phyloP scores from a whole-genome alignment of 1,140 invertebrate species.

The Galleria mellonella region DNA sequence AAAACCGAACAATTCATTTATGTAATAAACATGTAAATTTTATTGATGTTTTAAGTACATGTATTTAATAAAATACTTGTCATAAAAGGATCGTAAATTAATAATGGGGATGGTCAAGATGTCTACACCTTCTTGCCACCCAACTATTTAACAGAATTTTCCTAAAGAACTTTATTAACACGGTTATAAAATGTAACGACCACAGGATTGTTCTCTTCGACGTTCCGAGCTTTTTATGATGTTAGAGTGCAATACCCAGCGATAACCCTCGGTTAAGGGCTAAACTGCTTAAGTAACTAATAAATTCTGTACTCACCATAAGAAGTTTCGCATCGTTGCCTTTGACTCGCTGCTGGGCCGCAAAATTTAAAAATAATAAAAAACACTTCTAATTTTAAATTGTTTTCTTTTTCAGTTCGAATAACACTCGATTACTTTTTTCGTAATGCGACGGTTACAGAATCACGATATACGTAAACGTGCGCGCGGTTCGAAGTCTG shows the following conservation, averaged over 20 bases:
- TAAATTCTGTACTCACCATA: conserved; percentile 36
- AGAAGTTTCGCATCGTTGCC: conserved; percentile 51
- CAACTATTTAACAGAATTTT: neutral
- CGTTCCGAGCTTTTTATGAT: conserved; percentile 6
- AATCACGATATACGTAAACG: conserved; percentile 18
- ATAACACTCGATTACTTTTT: conserved; percentile 24
- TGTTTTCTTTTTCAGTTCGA: conserved; percentile 26
- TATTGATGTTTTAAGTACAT: too few relatives aligned
- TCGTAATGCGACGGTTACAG: conserved; percentile 12
- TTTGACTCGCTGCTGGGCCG: conserved; percentile 21
- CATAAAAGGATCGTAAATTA: too few relatives aligned
- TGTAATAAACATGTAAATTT: too few relatives aligned
- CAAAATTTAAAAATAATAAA: conserved; percentile 20
- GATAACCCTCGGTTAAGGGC: conserved; percentile 18
- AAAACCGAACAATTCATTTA: too few relatives aligned
- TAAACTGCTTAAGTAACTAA: neutral
- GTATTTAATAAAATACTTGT: too few relatives aligned
- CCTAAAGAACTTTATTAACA: conserved; percentile 6
- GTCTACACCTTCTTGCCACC: too few relatives aligned
- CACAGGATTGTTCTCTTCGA: neutral
- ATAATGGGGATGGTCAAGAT: too few relatives aligned
- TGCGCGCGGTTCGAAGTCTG: conserved; percentile 42
- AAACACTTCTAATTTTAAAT: conserved; percentile 33
- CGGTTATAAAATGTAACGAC: conserved; percentile 10
- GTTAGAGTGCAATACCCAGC: conserved; percentile 13